phyloP scores from a whole-genome alignment of 2,797 vertebrate genomes.

The Malurus leucopterus region DNA sequence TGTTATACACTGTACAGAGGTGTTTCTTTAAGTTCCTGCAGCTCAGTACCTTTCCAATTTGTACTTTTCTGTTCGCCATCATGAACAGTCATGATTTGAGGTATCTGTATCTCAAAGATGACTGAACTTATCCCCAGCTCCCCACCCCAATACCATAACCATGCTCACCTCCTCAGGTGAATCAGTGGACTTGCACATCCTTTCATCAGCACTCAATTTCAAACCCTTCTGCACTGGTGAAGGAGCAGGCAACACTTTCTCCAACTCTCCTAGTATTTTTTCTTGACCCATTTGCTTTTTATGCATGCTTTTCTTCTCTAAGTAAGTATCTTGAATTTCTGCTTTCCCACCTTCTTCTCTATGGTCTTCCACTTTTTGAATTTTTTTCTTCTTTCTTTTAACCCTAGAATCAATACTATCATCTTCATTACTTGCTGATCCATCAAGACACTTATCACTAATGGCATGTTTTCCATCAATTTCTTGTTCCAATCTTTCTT shows the following conservation, averaged over 20 bases:
- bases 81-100: background rate
- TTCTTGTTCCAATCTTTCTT: constrained; percentile 41
- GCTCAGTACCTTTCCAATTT: background rate
- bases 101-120: background rate
- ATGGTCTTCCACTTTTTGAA: constrained; percentile 69
- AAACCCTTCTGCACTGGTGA: constrained; percentile 59
- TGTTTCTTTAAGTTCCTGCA: background rate
- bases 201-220: constrained; percentile 65
- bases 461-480: background rate
- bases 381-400: constrained; percentile 83
- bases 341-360: constrained; percentile 45
- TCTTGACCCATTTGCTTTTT: constrained; percentile 72
- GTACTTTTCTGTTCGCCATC: background rate
- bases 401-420: constrained; percentile 62
- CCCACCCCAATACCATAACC: background rate
- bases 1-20: background rate
- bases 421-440: constrained; percentile 61
- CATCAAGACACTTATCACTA: constrained; percentile 34
- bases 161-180: constrained; percentile 76
- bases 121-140: constrained; percentile 21
- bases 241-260: constrained; percentile 21
- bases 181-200: constrained; percentile 48
- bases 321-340: constrained; percentile 18
- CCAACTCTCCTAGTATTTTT: constrained; percentile 29
- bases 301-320: constrained; percentile 56